phyloP scores from a whole-genome alignment of 2,113 vertebrate species.

The Onychostoma macrolepis region DNA sequence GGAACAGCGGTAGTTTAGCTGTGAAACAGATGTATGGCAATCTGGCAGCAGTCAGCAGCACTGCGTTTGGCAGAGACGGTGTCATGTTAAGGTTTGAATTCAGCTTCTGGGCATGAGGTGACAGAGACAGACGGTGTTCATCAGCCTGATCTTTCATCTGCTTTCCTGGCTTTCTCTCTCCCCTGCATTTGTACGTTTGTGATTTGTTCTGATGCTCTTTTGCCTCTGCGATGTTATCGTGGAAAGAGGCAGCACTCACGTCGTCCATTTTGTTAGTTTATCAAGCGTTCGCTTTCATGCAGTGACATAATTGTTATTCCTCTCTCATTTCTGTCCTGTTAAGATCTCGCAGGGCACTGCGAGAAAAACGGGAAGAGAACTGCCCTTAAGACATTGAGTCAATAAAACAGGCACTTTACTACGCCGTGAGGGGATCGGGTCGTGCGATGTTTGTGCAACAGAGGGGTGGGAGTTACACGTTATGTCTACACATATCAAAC shows the following conservation, averaged over 20 bases:
- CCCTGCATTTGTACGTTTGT: background rate
- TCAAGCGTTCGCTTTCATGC: slow-evolving; percentile 22
- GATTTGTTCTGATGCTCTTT: background rate
- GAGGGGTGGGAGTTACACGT: background rate
- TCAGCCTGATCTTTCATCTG: slow-evolving; percentile 4
- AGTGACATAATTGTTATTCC: slow-evolving; percentile 56
- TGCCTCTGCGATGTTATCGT: background rate
- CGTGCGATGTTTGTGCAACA: slow-evolving; percentile 9
- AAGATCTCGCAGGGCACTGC: slow-evolving; percentile 51
- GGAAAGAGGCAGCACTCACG: background rate
- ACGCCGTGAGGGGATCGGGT: slow-evolving; percentile 56
- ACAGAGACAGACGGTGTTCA: slow-evolving; percentile 14
- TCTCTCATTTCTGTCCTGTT: slow-evolving; percentile 55
- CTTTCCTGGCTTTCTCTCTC: background rate
- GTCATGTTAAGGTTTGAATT: slow-evolving; percentile 17
- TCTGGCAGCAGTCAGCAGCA: slow-evolving; percentile 14
- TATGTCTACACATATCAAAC: background rate
- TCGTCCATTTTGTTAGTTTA: slow-evolving; percentile 40
- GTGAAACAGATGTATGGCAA: slow-evolving; percentile 33
- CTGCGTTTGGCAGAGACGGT: slow-evolving; percentile 19
- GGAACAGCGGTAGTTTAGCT: background rate
- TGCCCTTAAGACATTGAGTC: slow-evolving; percentile 65
- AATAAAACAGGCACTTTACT: slow-evolving; percentile 67
- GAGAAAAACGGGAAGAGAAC: slow-evolving; percentile 59
- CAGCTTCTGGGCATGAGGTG: slow-evolving; percentile 27